Evolutionary conservation across 2,797 vertebrate species (phyloP), one percentile per base, ranked within the genome.

Genomic region (Bradypodion pumilum): DNA sequence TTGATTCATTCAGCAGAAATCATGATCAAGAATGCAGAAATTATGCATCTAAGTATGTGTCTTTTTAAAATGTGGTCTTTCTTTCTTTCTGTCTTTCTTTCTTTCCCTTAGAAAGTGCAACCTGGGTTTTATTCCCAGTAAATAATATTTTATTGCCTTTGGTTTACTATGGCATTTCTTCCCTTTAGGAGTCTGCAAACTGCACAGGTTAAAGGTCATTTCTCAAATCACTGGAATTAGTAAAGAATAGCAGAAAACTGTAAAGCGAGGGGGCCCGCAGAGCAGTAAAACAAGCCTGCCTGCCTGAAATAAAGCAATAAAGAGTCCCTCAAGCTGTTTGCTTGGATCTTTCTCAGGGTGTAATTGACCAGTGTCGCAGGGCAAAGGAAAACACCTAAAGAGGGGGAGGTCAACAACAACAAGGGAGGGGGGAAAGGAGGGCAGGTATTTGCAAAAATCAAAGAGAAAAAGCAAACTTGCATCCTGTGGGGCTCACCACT

Each of bases 271-370:
- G 96, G 93, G 90, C 96, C 37, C 95, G 94, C 94, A 79, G 92
- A n/a, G 91, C 96, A 96, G 97, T 97, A 97, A 98, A 98, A 97
- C 96, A 97, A 96, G 96, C 96, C 95, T 96, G 96, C 97, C 97
- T 95, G 93, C 97, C 97, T 96, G 97, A 97, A 98, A 98, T 97
- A 97, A 97, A 97, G 96, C 94, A 95, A 97, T 98, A 97, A 97
- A 97, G 94, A 93, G 95, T 96, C 95, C 92, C 60, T 84, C 82
- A 74, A 96, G 96, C 97, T 97, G 96, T 97, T 95, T 97, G 96
- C 95, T 94, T 92, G 90, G 88, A 86, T 93, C 86, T 90, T 92
- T 92, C 88, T 90, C 92, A 84, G 91, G 80, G 5, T 88, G 91
- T 90, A 92, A 93, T 93, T 89, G 90, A 90, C 82, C 80, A 80